Evolutionary conservation across 2,797 vertebrate genomes (phyloP).

Genomic region (Echeneis naucrates): DNA sequence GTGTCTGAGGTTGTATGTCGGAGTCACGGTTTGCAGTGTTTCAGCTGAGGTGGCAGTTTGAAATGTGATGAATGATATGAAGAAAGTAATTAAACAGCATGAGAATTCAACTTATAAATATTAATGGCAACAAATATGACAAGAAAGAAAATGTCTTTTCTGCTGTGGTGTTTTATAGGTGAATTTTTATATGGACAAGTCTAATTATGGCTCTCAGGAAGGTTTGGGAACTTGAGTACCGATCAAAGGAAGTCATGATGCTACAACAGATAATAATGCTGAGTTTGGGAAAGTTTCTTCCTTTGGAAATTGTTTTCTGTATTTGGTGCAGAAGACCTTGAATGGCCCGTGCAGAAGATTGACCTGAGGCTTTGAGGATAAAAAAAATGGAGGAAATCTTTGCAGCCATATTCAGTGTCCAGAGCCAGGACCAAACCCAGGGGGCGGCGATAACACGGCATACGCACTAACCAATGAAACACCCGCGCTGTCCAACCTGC

Average conservation of each 20-base stretch:
- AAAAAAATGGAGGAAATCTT: slow-evolving; percentile 10
- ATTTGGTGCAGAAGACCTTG: background rate
- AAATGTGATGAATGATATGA: slow-evolving; percentile 8
- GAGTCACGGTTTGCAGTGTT: slow-evolving; percentile 22
- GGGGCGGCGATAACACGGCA: no score
- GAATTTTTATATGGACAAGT: background rate
- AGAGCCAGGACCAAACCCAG: no score
- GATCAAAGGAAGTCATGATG: no score
- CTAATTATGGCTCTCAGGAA: no score
- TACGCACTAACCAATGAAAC: no score
- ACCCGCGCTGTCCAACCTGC: no score
- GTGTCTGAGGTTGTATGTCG: slow-evolving; percentile 32
- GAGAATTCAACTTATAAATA: background rate
- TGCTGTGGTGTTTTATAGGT: background rate
- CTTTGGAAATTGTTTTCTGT: background rate
- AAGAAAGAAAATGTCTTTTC: background rate
- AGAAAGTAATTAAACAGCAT: slow-evolving; percentile 7
- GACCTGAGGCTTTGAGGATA: no score
- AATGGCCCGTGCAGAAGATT: no score
- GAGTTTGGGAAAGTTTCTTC: background rate
- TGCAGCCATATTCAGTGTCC: background rate
- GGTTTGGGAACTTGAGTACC: no score
- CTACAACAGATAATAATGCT: background rate
- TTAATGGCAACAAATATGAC: slow-evolving; percentile 4
- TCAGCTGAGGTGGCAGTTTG: background rate